Evolutionary conservation across 2,888 invertebrate genomes (phyloP).

Genomic region (Pandemis heparana): DNA sequence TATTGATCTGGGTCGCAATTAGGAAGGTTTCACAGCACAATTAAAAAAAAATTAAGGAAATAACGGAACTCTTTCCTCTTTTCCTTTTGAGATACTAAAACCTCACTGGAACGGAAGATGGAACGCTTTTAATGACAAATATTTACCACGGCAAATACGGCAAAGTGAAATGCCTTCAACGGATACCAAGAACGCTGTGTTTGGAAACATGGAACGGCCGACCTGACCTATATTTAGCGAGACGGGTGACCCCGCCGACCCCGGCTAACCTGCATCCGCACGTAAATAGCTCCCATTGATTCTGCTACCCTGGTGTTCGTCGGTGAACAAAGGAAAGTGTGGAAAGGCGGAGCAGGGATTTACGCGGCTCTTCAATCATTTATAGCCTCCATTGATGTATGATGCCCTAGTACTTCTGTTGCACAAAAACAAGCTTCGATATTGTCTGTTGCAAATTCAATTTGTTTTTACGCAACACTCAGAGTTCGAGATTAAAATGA

Average conservation of each 20-base stretch:
- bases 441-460: too few species aligned
- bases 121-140: too few species aligned
- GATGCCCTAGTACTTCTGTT: neutral
- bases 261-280: conserved; percentile 22
- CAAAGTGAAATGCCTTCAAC: neutral
- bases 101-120: too few species aligned
- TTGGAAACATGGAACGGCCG: conserved; percentile 14
- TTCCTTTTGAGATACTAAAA: too few species aligned
- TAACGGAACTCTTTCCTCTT: too few species aligned
- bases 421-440: neutral
- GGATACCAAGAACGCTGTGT: conserved; percentile 3
- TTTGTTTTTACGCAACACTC: too few species aligned
- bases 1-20: too few species aligned
- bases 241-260: conserved; percentile 26
- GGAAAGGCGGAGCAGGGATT: neutral
- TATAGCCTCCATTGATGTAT: neutral
- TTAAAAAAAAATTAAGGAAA: too few species aligned
- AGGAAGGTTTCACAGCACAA: too few species aligned
- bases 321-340: conserved; percentile 9
- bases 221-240: conserved; percentile 23
- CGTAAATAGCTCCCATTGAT: conserved; percentile 27
- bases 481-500: too few species aligned
- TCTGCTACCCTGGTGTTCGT: conserved; percentile 10
- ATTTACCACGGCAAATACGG: neutral
- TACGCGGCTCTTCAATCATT: neutral